Evolutionary conservation across 1,140 invertebrate genomes (phyloP).

Genomic region (Drosophila teissieri): DNA sequence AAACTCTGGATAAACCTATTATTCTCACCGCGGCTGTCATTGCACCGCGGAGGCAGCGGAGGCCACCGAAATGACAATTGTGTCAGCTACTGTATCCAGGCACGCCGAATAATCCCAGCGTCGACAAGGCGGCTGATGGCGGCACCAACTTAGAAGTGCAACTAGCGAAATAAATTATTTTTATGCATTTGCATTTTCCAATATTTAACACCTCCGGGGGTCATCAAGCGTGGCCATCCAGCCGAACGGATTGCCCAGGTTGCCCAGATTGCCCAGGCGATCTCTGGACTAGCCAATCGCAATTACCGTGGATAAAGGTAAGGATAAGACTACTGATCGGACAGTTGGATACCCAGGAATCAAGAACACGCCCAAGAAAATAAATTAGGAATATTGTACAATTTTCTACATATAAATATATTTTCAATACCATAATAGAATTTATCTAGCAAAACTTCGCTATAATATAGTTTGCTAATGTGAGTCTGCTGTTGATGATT

Average conservation of each 20-base stretch:
- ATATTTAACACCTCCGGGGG: conserved; percentile 83
- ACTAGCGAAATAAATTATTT: conserved; percentile 79
- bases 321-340: neutral
- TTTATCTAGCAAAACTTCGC: no score
- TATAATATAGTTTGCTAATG: no score
- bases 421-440: neutral
- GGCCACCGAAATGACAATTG: conserved; percentile 81
- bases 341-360: neutral
- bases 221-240: conserved; percentile 70
- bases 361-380: neutral
- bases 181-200: conserved; percentile 83
- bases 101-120: conserved; percentile 34
- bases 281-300: conserved; percentile 51
- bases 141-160: conserved; percentile 70
- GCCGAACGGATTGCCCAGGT: conserved; percentile 19
- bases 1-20: neutral
- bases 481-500: no score
- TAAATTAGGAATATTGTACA: no score
- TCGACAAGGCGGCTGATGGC: conserved; percentile 40
- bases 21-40: neutral
- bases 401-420: neutral
- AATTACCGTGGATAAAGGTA: conserved; percentile 48
- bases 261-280: conserved; percentile 29
- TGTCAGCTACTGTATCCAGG: conserved; percentile 79
- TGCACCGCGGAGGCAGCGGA: conserved; percentile 1